Conservation (phyloP, 2,113 vertebrate genomes). For the Platycercus adscitus region DNA sequence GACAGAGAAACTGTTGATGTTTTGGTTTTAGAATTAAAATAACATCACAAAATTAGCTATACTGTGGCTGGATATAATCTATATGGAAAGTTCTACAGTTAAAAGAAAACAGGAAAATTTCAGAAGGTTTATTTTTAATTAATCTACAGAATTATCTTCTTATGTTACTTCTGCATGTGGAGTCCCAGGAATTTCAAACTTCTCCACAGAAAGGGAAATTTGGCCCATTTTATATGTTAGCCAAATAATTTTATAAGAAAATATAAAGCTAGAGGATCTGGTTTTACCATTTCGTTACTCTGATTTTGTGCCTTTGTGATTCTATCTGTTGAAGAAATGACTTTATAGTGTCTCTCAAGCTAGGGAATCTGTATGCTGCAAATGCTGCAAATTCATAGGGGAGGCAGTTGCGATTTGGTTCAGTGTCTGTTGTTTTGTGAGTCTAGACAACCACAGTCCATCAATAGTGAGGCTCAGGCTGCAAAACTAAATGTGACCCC, state of each 20-base stretch:
- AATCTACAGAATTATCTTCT: not conserved
- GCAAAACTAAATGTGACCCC: not conserved
- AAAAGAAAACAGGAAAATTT: not conserved
- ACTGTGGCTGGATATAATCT: not conserved
- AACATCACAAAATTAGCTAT: not conserved
- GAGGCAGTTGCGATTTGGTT: not conserved
- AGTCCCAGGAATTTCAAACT: not conserved
- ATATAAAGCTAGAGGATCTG: not conserved
- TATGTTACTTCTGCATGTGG: not conserved
- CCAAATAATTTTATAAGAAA: not conserved
- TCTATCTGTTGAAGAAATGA: not conserved
- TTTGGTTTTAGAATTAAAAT: slow-evolving; percentile 12
- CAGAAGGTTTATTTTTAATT: not conserved
- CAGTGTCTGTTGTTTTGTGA: not conserved
- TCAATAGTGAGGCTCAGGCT: not conserved
- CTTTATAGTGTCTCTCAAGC: not conserved
- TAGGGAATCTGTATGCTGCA: not conserved
- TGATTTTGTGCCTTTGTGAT: not conserved
- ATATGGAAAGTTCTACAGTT: not conserved
- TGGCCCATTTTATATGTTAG: not conserved
- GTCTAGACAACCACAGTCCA: not conserved
- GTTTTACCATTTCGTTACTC: not conserved
- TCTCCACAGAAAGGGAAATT: not conserved
- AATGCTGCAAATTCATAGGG: not conserved
- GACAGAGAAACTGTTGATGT: not conserved